A percentile compares a stretch with the other conserved stretches of the same genome.
Conservation (phyloP, 2,888 invertebrate species). For the Agrenia bidenticulata region DNA sequence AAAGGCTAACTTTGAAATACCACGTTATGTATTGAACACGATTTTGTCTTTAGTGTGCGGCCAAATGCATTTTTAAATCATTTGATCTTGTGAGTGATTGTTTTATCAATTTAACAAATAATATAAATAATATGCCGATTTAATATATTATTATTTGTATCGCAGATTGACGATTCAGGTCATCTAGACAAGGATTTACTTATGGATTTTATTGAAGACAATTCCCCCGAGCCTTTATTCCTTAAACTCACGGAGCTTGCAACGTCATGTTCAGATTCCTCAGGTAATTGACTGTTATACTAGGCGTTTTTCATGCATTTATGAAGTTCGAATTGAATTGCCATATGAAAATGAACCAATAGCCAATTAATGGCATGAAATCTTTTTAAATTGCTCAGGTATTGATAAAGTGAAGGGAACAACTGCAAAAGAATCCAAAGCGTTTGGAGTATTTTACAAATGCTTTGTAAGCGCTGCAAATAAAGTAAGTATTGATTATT, state of each 20-base stretch:
- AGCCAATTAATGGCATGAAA: not conserved
- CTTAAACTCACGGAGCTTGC: slow-evolving; percentile 41
- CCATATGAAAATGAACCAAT: not conserved
- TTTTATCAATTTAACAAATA: not conserved
- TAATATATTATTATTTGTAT: not conserved
- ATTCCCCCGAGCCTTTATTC: slow-evolving; percentile 34
- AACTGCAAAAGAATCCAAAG: slow-evolving; percentile 21
- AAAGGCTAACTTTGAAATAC: too few species aligned
- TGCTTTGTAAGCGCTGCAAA: slow-evolving; percentile 40
- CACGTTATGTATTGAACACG: not conserved
- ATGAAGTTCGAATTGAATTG: not conserved
- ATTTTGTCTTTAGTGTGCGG: slow-evolving; percentile 33
- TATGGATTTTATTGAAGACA: slow-evolving; percentile 42
- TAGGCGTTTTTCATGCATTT: not conserved
- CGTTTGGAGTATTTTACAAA: slow-evolving; percentile 21
- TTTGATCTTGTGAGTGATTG: slow-evolving; percentile 42
- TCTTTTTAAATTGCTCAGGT: slow-evolving; percentile 15
- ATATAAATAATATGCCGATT: not conserved
- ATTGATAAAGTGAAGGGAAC: slow-evolving; percentile 32
- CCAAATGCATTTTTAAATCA: slow-evolving; percentile 39
- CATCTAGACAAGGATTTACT: slow-evolving; percentile 39
- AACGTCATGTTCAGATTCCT: slow-evolving; percentile 36
- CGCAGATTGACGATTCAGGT: slow-evolving; percentile 39
- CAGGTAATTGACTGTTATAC: slow-evolving; percentile 24
- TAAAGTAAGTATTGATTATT: slow-evolving; percentile 25